A percentile compares a stretch with the other conserved stretches of the same genome.
These are phyloP conservation scores for Microdon myrmicae DNA, from an alignment of 2,888 invertebrate genomes.

Conservation along the genomic window DNA sequence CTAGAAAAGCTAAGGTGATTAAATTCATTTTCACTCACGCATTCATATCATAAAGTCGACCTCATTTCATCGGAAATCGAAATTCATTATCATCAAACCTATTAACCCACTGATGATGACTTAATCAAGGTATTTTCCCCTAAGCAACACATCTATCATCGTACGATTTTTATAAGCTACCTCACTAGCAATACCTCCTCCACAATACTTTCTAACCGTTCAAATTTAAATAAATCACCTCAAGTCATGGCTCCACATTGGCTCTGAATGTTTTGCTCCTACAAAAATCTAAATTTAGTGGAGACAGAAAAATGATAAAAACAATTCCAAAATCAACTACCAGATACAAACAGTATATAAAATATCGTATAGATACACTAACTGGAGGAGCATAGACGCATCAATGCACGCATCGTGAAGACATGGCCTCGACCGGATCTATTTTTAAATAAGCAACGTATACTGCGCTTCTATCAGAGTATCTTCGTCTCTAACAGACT, in stretches of 20 bases:
- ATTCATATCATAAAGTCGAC: too few species aligned
- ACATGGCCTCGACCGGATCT: slow-evolving; percentile 21
- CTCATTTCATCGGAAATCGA: too few species aligned
- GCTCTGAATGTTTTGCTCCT: slow-evolving; percentile 2
- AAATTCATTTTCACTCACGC: too few species aligned
- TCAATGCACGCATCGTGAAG: slow-evolving; percentile 1
- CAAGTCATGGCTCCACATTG: slow-evolving; percentile 29
- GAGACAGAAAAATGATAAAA: slow-evolving; percentile 8
- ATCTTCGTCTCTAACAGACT: slow-evolving; percentile 11
- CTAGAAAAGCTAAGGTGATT: too few species aligned
- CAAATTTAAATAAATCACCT: slow-evolving; percentile 29
- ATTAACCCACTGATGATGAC: too few species aligned
- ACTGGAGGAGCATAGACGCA: slow-evolving; percentile 32
- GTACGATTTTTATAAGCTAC: too few species aligned
- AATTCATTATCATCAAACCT: too few species aligned
- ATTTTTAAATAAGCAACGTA: slow-evolving; percentile 24
- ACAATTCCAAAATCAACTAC: slow-evolving; percentile 27
- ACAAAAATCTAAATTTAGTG: slow-evolving; percentile 31
- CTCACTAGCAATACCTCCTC: too few species aligned
- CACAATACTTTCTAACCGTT: too few species aligned
- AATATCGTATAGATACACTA: slow-evolving; percentile 27
- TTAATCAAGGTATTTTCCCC: too few species aligned
- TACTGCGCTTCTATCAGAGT: slow-evolving; percentile 10
- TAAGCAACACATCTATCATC: too few species aligned
- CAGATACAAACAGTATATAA: slow-evolving; percentile 19